A percentile compares a stretch with the other conserved stretches of the same genome.
These are phyloP conservation scores for Belonocnema kinseyi DNA, from an alignment of 1,140 invertebrate genomes.

Conservation along the genomic window DNA sequence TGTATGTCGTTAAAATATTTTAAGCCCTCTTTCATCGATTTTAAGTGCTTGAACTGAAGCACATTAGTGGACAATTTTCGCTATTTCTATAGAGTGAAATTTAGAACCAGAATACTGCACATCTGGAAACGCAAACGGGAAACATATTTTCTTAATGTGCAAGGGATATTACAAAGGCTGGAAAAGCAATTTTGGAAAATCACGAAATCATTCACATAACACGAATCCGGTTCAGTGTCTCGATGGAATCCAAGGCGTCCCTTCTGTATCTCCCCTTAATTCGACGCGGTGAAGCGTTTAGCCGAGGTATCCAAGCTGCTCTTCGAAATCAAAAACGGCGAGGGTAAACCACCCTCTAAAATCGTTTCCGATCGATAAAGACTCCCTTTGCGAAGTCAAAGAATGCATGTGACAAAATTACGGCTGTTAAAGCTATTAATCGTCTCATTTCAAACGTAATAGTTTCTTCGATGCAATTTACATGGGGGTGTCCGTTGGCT, in stretches of 20 bases:
- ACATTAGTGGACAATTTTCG: not conserved
- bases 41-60: constrained; percentile 1
- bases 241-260: constrained; percentile 59
- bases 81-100: not conserved
- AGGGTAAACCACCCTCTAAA: constrained; percentile 70
- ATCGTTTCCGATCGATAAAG: constrained; percentile 72
- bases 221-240: constrained; percentile 52
- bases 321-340: constrained; percentile 69
- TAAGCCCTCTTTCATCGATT: not conserved
- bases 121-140: constrained; percentile 37
- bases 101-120: not conserved
- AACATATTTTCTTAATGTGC: constrained; percentile 33
- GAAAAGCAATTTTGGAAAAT: constrained; percentile 47
- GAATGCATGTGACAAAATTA: constrained; percentile 5
- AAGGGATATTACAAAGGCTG: constrained; percentile 37
- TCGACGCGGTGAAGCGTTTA: constrained; percentile 69
- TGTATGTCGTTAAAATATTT: too few species aligned
- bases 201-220: constrained; percentile 54
- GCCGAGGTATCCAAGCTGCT: constrained; percentile 66
- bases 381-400: constrained; percentile 41
- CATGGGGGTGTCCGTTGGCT: too few species aligned
- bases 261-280: constrained; percentile 67
- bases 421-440: constrained; percentile 1
- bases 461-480: not conserved
- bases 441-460: not conserved